phyloP scores from a whole-genome alignment of 2,113 vertebrate genomes.

The Bos indicus region DNA sequence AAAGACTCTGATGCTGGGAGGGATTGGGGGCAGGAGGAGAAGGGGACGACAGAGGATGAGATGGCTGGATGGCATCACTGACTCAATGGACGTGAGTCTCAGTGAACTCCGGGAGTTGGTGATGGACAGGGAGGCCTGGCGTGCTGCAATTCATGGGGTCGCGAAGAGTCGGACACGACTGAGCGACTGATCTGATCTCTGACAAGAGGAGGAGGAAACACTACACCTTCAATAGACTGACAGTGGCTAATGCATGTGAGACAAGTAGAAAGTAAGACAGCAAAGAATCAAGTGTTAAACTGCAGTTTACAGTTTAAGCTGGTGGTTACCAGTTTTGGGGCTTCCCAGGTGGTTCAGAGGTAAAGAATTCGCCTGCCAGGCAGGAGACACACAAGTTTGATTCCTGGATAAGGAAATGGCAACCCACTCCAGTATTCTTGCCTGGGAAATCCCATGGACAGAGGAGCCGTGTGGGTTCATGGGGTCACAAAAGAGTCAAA shows the following conservation, averaged over 20 bases:
- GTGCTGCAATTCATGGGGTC: too few relatives aligned
- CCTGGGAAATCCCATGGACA: not conserved
- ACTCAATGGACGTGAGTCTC: too few relatives aligned
- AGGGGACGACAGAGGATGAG: too few relatives aligned
- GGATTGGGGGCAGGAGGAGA: too few relatives aligned
- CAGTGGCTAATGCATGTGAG: not conserved
- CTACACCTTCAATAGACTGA: not conserved
- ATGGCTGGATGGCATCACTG: too few relatives aligned
- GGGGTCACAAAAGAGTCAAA: not conserved
- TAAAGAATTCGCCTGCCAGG: not conserved
- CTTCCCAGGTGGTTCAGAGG: not conserved
- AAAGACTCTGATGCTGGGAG: too few relatives aligned
- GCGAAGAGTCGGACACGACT: too few relatives aligned
- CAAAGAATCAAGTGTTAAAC: not conserved
- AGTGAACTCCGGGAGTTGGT: too few relatives aligned
- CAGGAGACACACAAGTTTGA: not conserved
- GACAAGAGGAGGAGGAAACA: not conserved
- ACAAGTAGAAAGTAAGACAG: not conserved
- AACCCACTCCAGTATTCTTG: not conserved
- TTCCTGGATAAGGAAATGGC: not conserved
- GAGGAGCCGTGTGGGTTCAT: not conserved
- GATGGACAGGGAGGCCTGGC: too few relatives aligned
- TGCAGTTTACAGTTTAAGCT: not conserved
- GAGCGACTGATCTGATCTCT: too few relatives aligned
- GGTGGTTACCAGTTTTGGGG: not conserved